phyloP scores from a whole-genome alignment of 2,888 invertebrate species.

The Tuta absoluta region DNA sequence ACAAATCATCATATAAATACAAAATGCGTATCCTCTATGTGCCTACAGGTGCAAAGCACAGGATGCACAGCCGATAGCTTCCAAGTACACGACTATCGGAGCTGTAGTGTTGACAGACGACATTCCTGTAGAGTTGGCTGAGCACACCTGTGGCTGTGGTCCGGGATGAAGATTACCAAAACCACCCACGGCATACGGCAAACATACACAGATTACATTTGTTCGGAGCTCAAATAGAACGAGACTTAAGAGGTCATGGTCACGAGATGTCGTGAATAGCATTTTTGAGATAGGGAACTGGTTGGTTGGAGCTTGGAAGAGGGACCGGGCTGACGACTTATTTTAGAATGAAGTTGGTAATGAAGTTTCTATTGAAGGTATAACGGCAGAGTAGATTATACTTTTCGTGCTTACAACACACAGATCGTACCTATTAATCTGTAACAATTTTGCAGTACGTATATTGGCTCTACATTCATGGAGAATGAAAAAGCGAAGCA shows the following conservation, averaged over 20 bases:
- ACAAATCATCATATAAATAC: background rate
- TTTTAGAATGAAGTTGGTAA: background rate
- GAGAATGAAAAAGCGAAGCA: too few relatives aligned
- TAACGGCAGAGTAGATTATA: background rate
- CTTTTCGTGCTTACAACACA: too few relatives aligned
- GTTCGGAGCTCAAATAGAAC: conserved; percentile 34
- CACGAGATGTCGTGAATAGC: conserved; percentile 9
- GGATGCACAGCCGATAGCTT: background rate
- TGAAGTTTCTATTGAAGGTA: background rate
- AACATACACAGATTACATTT: conserved; percentile 42
- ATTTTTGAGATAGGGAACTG: conserved; percentile 12
- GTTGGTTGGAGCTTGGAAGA: background rate
- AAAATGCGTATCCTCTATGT: background rate
- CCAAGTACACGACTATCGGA: background rate
- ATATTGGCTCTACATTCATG: too few relatives aligned
- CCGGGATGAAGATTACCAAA: conserved; percentile 35
- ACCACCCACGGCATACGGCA: conserved; percentile 37
- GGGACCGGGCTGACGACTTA: background rate
- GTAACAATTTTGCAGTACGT: too few relatives aligned
- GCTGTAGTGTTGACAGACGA: conserved; percentile 39
- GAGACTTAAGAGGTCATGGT: conserved; percentile 24
- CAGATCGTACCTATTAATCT: too few relatives aligned
- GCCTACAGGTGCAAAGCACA: background rate
- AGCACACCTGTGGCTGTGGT: conserved; percentile 46
- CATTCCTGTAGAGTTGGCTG: conserved; percentile 43